Percentiles rank a stretch among this genome's conserved stretches.
phyloP scores from a whole-genome alignment of 1,140 invertebrate genomes.

The Apis dorsata region DNA sequence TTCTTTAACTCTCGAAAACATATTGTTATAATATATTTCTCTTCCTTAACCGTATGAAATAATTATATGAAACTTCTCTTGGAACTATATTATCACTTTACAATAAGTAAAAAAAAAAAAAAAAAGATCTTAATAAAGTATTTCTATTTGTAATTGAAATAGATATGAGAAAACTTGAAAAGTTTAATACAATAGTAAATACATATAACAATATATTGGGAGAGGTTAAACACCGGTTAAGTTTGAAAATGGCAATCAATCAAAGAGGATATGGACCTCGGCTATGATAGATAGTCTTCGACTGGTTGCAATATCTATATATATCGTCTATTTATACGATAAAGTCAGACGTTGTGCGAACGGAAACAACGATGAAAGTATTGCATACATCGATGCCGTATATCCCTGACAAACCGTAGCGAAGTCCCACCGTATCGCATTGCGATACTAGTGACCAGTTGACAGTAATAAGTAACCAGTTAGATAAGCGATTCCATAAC shows the following conservation, averaged over 20 bases:
- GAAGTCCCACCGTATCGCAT: neutral
- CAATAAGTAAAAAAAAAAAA: no score
- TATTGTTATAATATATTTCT: no score
- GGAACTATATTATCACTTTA: no score
- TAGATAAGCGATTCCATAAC: constrained; percentile 32
- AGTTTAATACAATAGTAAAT: no score
- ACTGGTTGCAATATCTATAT: constrained; percentile 48
- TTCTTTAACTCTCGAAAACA: no score
- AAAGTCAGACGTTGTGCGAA: constrained; percentile 43
- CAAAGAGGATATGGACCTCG: constrained; percentile 37
- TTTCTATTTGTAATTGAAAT: no score
- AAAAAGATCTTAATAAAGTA: no score
- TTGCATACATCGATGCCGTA: neutral
- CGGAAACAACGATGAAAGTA: constrained; percentile 27
- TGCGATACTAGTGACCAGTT: neutral
- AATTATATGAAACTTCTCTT: no score
- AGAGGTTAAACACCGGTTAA: constrained; percentile 26
- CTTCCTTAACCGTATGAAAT: no score
- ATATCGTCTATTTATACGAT: constrained; percentile 62
- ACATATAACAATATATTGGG: no score
- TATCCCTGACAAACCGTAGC: constrained; percentile 3
- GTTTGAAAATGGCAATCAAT: constrained; percentile 20
- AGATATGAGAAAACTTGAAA: no score
- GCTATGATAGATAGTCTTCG: constrained; percentile 46
- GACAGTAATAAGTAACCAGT: constrained; percentile 1